These are phyloP conservation scores for Condylura cristata DNA, from an alignment of 2,113 vertebrate species.

Conservation along the genomic window DNA sequence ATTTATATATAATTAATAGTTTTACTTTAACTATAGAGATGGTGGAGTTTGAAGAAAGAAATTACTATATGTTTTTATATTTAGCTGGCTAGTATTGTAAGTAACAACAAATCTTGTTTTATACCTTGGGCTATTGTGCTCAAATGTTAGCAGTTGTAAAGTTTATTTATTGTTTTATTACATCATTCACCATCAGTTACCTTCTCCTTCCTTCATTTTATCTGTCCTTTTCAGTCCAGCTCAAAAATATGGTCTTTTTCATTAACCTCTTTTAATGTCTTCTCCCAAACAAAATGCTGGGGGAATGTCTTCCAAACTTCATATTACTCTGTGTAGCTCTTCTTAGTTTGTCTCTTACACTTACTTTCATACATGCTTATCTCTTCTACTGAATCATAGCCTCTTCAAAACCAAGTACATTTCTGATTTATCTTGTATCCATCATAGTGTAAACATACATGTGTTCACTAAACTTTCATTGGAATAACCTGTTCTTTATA, in stretches of 20 bases:
- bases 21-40: conserved; percentile 27
- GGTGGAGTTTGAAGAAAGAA: neutral
- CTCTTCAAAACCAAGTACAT: neutral
- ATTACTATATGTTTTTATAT: neutral
- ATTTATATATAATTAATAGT: neutral
- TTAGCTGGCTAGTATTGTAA: neutral
- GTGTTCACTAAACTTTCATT: neutral
- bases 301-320: neutral
- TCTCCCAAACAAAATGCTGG: neutral
- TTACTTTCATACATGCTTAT: neutral
- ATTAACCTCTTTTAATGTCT: neutral
- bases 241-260: neutral
- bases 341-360: neutral
- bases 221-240: neutral
- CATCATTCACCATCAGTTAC: neutral
- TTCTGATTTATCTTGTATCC: neutral
- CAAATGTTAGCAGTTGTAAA: neutral
- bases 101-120: neutral
- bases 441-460: neutral
- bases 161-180: neutral
- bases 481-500: neutral
- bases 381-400: neutral
- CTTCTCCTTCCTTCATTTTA: neutral
- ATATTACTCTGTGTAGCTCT: neutral
- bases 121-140: neutral